These are phyloP conservation scores for Drosophila birchii DNA, from an alignment of 2,888 invertebrate species.

Conservation along the genomic window DNA sequence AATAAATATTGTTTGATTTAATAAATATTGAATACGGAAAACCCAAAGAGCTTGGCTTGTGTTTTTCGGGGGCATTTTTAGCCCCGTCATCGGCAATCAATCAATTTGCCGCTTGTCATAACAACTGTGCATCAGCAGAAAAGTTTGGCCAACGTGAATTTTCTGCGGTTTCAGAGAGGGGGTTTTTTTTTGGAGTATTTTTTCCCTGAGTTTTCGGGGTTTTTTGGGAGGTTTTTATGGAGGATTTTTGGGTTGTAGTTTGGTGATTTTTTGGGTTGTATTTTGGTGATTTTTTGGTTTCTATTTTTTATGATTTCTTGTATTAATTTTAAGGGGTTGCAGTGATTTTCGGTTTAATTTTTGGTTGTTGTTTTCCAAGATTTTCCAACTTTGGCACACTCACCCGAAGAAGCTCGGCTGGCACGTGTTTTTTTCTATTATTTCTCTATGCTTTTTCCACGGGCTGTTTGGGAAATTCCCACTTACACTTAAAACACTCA, in stretches of 20 bases:
- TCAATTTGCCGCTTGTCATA: conserved; percentile 44
- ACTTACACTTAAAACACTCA: not conserved
- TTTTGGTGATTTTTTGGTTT: not conserved
- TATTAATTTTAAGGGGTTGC: not conserved
- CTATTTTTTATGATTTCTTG: not conserved
- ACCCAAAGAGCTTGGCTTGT: not conserved
- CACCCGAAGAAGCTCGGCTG: conserved; percentile 32
- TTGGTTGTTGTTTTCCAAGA: not conserved
- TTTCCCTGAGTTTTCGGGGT: not conserved
- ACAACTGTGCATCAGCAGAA: conserved; percentile 48
- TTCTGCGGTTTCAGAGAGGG: not conserved
- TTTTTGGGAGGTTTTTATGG: not conserved
- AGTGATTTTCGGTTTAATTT: not conserved
- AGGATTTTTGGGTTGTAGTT: not conserved
- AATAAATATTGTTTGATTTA: conserved; percentile 12
- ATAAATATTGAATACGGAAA: conserved; percentile 8
- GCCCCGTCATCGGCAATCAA: conserved; percentile 44
- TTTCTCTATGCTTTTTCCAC: conserved; percentile 5
- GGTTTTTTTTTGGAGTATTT: not conserved
- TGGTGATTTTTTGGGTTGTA: not conserved
- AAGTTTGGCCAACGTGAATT: conserved; percentile 25
- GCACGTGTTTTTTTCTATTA: conserved; percentile 13
- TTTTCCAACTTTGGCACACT: conserved; percentile 32
- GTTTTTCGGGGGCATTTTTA: conserved; percentile 13
- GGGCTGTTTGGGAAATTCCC: conserved; percentile 15